Evolutionary conservation across 1,140 invertebrate species (phyloP).

Genomic region (Sinonovacula constricta): DNA sequence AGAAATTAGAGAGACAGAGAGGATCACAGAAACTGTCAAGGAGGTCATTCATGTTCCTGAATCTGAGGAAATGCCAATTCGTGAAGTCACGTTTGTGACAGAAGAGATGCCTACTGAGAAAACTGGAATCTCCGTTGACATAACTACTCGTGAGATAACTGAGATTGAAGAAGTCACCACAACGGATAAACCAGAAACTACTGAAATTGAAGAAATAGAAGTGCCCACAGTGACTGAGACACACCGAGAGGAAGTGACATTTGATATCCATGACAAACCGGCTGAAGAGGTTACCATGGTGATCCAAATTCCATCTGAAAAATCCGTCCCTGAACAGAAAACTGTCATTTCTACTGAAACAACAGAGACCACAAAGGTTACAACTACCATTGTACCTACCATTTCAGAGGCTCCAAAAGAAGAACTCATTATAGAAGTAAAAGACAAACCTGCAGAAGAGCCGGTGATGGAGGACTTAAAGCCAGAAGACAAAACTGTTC

Average conservation of each 20-base stretch:
- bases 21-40: slow-evolving; percentile 35
- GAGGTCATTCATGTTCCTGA: slow-evolving; percentile 47
- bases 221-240: slow-evolving; percentile 45
- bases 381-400: slow-evolving; percentile 34
- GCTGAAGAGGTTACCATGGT: slow-evolving; percentile 29
- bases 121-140: slow-evolving; percentile 49
- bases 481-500: slow-evolving; percentile 24
- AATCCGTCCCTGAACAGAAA: slow-evolving; percentile 40
- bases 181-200: slow-evolving; percentile 46
- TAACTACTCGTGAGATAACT: slow-evolving; percentile 20
- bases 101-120: slow-evolving; percentile 52
- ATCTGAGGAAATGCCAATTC: slow-evolving; percentile 41
- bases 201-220: slow-evolving; percentile 11
- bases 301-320: slow-evolving; percentile 27
- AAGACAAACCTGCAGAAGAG: slow-evolving; percentile 54
- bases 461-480: slow-evolving; percentile 39
- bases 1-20: slow-evolving; percentile 48
- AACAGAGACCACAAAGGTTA: slow-evolving; percentile 47
- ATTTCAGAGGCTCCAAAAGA: slow-evolving; percentile 41
- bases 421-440: slow-evolving; percentile 46
- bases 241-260: slow-evolving; percentile 58
- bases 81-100: slow-evolving; percentile 42
- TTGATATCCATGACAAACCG: slow-evolving; percentile 61
- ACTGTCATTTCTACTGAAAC: slow-evolving; percentile 28
- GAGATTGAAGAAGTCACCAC: slow-evolving; percentile 33